A percentile compares a stretch with the other conserved stretches of the same genome.
Conservation (phyloP, 2,888 invertebrate genomes). For the Cyrtodaria siliqua region DNA sequence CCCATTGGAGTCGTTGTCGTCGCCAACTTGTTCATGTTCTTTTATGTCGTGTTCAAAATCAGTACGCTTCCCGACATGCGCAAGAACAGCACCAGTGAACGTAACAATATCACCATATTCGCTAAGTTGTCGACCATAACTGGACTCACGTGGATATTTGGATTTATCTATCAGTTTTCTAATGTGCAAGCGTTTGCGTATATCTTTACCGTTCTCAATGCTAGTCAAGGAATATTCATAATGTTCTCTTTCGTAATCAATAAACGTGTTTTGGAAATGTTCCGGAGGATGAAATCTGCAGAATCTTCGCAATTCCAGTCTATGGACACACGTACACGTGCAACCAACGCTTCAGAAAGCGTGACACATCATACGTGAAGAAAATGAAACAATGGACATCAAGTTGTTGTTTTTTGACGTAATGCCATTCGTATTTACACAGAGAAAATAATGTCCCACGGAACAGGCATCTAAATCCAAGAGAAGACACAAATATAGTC, state of each 20-base stretch:
- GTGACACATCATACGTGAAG: too few relatives aligned
- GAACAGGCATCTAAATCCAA: too few relatives aligned
- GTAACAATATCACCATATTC: slow-evolving; percentile 47
- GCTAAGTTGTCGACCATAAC: slow-evolving; percentile 48
- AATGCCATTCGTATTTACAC: too few relatives aligned
- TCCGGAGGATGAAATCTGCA: not conserved
- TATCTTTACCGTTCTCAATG: slow-evolving; percentile 40
- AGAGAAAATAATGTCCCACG: too few relatives aligned
- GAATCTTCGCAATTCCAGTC: too few relatives aligned
- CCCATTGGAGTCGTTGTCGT: slow-evolving; percentile 40
- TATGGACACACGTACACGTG: too few relatives aligned
- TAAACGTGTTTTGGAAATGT: slow-evolving; percentile 27
- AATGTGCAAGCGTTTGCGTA: slow-evolving; percentile 31
- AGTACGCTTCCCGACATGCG: slow-evolving; percentile 29
- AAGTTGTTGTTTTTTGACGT: too few relatives aligned
- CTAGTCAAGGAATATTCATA: slow-evolving; percentile 58
- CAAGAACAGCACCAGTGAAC: slow-evolving; percentile 24
- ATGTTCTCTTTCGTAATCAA: slow-evolving; percentile 56
- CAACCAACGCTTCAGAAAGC: too few relatives aligned
- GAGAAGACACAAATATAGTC: too few relatives aligned
- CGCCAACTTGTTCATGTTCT: slow-evolving; percentile 48
- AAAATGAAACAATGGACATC: too few relatives aligned
- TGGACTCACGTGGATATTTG: slow-evolving; percentile 52
- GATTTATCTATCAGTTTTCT: slow-evolving; percentile 43
- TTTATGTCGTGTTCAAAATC: slow-evolving; percentile 32